phyloP scores from a whole-genome alignment of 2,797 vertebrate species.

The Spinus pinus region DNA sequence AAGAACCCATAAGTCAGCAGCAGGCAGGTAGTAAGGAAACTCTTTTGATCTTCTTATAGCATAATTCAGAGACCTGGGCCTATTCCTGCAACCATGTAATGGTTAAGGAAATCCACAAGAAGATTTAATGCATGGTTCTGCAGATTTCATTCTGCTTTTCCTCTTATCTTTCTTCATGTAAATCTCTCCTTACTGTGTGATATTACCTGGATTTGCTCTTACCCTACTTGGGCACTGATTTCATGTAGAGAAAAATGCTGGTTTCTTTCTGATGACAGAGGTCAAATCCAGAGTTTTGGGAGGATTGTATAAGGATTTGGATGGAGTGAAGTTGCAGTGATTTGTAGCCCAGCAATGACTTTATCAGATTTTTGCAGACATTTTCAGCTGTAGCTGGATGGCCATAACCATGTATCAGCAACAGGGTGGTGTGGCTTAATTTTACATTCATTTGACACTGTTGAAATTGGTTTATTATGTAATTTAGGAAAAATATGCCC shows the following conservation, averaged over 20 bases:
- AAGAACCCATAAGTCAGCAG: not conserved
- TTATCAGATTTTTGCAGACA: not conserved
- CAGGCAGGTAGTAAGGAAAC: not conserved
- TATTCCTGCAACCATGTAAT: not conserved
- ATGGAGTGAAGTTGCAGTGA: not conserved
- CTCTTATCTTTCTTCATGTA: not conserved
- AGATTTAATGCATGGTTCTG: not conserved
- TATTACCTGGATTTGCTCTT: not conserved
- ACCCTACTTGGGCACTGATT: not conserved
- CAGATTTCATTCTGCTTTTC: not conserved
- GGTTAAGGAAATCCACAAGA: not conserved
- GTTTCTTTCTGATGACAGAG: not conserved
- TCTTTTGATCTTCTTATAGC: not conserved
- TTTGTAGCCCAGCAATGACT: not conserved
- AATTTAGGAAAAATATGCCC: not conserved
- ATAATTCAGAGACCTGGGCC: not conserved
- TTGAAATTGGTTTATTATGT: not conserved
- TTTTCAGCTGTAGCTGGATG: not conserved
- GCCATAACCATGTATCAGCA: not conserved
- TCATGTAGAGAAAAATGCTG: not conserved
- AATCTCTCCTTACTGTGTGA: not conserved
- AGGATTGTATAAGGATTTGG: not conserved
- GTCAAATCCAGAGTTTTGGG: not conserved
- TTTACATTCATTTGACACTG: not conserved
- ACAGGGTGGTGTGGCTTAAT: not conserved